Evolutionary conservation across 1,140 invertebrate species (phyloP).

Genomic region (Heliconius himera): DNA sequence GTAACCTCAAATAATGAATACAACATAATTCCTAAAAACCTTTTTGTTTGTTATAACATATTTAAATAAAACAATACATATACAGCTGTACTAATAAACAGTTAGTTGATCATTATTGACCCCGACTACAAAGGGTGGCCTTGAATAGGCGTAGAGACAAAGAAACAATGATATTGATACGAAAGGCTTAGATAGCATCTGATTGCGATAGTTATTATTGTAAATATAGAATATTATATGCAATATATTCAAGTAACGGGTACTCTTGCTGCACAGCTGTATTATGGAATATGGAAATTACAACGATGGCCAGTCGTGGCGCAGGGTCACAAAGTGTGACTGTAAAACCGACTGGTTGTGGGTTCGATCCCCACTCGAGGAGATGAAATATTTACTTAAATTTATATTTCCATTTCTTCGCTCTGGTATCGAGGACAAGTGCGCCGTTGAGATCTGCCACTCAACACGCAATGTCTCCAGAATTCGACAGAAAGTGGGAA

Average conservation of each 20-base stretch:
- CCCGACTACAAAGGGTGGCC: neutral
- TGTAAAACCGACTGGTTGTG: too few relatives aligned
- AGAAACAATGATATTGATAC: neutral
- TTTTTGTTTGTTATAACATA: neutral
- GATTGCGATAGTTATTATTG: neutral
- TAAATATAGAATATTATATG: neutral
- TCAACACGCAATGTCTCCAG: too few relatives aligned
- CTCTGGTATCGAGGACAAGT: too few relatives aligned
- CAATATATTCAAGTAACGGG: neutral
- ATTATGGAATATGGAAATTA: too few relatives aligned
- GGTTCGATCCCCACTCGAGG: too few relatives aligned
- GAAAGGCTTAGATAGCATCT: neutral
- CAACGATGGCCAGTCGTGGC: too few relatives aligned
- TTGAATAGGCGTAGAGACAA: neutral
- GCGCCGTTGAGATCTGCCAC: too few relatives aligned
- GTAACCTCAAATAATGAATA: neutral
- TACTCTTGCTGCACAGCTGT: too few relatives aligned
- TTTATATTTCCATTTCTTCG: too few relatives aligned
- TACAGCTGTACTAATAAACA: neutral
- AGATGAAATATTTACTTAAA: too few relatives aligned
- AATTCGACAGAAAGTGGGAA: too few relatives aligned
- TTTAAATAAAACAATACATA: neutral
- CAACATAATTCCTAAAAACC: neutral
- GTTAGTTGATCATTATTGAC: neutral
- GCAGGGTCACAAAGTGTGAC: too few relatives aligned